Conservation (phyloP, 2,797 vertebrate genomes). For the Esox masquinongy region DNA sequence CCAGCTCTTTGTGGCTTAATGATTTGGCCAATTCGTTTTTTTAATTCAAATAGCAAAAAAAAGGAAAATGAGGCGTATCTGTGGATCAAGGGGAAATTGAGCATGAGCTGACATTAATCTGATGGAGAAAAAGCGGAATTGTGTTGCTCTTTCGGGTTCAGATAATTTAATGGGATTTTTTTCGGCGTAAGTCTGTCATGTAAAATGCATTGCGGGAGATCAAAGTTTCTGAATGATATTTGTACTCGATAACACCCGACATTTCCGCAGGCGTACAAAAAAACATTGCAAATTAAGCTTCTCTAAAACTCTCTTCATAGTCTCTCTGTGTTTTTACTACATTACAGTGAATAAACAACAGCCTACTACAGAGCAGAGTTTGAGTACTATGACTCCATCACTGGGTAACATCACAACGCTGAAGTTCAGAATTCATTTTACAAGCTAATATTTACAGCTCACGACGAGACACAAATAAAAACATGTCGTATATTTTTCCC, state of each 20-base stretch:
- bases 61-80: not conserved
- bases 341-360: not conserved
- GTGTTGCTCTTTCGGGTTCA: not conserved
- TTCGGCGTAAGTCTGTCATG: not conserved
- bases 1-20: too few relatives aligned
- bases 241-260: not conserved
- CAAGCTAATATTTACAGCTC: not conserved
- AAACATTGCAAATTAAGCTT: not conserved
- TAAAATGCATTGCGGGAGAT: not conserved
- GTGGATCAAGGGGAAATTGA: not conserved
- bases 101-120: slow-evolving; percentile 1
- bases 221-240: not conserved
- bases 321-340: not conserved
- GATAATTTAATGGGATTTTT: not conserved
- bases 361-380: not conserved
- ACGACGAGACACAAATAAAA: not conserved
- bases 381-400: not conserved
- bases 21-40: too few relatives aligned
- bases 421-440: not conserved
- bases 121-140: not conserved
- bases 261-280: not conserved
- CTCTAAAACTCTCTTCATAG: not conserved
- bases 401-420: not conserved
- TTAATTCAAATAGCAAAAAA: not conserved
- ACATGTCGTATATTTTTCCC: not conserved